Conservation (phyloP, 1,140 invertebrate genomes). For the Neoseiulus cucumeris region DNA sequence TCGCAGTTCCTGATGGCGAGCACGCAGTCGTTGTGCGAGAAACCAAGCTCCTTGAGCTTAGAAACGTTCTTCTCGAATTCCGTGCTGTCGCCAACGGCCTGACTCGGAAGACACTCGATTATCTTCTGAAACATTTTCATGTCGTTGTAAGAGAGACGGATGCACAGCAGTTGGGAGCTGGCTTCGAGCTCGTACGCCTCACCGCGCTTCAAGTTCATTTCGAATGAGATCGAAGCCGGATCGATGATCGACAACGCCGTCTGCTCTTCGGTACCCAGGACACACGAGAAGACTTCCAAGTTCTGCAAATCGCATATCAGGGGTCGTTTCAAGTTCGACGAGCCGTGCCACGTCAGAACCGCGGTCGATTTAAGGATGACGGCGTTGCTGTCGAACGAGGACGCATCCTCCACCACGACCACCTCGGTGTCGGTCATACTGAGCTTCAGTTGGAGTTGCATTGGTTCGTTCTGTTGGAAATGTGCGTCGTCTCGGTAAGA, state of each 20-base stretch:
- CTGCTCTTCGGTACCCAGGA: constrained; percentile 71
- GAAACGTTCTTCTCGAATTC: constrained; percentile 23
- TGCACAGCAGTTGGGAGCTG: constrained; percentile 26
- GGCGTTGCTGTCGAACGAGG: constrained; percentile 66
- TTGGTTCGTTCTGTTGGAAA: constrained; percentile 15
- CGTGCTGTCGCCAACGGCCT: constrained; percentile 27
- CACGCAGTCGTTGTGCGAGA: constrained; percentile 44
- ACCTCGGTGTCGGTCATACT: constrained; percentile 89
- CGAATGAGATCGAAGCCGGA: constrained; percentile 47
- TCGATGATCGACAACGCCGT: constrained; percentile 90
- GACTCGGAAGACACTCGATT: constrained; percentile 59
- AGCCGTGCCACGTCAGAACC: constrained; percentile 50
- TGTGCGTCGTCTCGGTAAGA: not conserved
- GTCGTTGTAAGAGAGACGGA: constrained; percentile 80
- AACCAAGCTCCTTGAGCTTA: constrained; percentile 46
- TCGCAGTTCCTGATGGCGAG: constrained; percentile 42
- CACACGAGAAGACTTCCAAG: constrained; percentile 81
- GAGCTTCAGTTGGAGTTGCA: constrained; percentile 59
- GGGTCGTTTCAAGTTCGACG: constrained; percentile 45
- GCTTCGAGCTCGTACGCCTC: constrained; percentile 13
- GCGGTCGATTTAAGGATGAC: constrained; percentile 84
- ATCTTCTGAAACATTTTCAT: constrained; percentile 75
- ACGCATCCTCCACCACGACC: constrained; percentile 74
- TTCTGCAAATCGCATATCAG: constrained; percentile 68
- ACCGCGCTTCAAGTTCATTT: constrained; percentile 24